Conservation (phyloP, 2,797 vertebrate genomes). For the Cyprinella venusta region DNA sequence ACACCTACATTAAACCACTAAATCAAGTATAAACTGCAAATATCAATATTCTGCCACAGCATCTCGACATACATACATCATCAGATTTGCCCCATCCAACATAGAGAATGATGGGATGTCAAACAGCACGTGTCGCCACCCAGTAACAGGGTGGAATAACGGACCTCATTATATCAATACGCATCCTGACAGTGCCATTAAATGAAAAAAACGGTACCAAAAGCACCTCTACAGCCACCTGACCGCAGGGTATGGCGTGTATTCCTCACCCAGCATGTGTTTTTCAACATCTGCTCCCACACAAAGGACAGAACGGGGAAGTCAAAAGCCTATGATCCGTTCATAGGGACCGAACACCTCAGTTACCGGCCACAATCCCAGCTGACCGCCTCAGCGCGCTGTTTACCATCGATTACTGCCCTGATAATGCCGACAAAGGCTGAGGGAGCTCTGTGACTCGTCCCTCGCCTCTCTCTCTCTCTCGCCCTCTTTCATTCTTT, state of each 20-base stretch:
- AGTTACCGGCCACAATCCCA: slow-evolving; percentile 9
- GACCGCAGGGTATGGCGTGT: neutral
- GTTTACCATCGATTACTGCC: slow-evolving; percentile 33
- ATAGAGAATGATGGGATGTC: slow-evolving; percentile 11
- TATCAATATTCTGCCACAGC: neutral
- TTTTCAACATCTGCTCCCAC: slow-evolving; percentile 52
- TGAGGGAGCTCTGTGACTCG: slow-evolving; percentile 4
- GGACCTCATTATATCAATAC: slow-evolving; percentile 11
- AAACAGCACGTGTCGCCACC: slow-evolving; percentile 31
- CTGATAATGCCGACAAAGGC: slow-evolving; percentile 29
- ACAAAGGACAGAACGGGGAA: slow-evolving; percentile 66
- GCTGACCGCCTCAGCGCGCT: slow-evolving; percentile 4
- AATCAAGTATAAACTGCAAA: slow-evolving; percentile 1
- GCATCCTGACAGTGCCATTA: neutral
- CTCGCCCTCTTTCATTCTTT: neutral
- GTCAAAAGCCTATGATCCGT: slow-evolving; percentile 40
- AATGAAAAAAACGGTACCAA: slow-evolving; percentile 1
- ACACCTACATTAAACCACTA: slow-evolving; percentile 2
- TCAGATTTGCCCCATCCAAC: neutral
- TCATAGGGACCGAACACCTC: slow-evolving; percentile 5
- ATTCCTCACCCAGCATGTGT: slow-evolving; percentile 27
- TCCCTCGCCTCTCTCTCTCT: slow-evolving; percentile 21
- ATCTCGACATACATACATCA: slow-evolving; percentile 9
- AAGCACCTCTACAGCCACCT: slow-evolving; percentile 18
- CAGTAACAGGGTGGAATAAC: slow-evolving; percentile 41